Base-by-base conservation (phyloP, 1,140 invertebrate genomes). In the Procambarus virginalis region DNA sequence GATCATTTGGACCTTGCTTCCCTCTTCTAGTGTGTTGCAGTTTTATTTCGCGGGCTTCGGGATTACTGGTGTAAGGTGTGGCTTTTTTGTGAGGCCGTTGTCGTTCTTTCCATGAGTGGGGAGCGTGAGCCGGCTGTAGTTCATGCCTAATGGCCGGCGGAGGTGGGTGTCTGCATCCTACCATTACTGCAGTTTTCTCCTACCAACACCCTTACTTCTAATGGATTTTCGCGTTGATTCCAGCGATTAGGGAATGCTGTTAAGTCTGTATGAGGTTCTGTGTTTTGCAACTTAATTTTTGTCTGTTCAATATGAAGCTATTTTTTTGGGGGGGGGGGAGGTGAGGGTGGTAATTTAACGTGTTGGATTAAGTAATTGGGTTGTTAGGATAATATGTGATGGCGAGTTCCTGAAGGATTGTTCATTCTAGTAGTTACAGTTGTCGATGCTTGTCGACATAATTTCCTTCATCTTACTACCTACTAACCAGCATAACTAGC, bases 321-420 rank as follows among this genome's bases (percentile, higher is more conserved):
- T 55, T 55, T 9, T 9, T 55, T 9, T 55, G 51, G 6, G 6
- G 51, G 12, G 12, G 6, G 6, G 2, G 51, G 51, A 1, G 51
- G 51, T 89, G 87, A 60, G 78, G 20, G 81, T 84, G 87, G 84
- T 78, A 84, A 89, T 89, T 89, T 89, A 68, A 51, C 58, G 49
- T 70, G 81, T 68, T 84, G 87, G 84, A 89, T 70, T 79, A 81
- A 48, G 87, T 78, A 75, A 89, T 76, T 89, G 70, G 64, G 22
- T 60, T 12, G 76, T 78, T 22, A 4, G 68, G 68, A n/a, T n/a
- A n/a, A n/a, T n/a, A n/a, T n/a, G n/a, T n/a, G n/a, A n/a, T n/a
- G n/a, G n/a, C n/a, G n/a, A n/a, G n/a, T n/a, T n/a, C n/a, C n/a
- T n/a, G n/a, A n/a, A n/a, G n/a, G n/a, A n/a, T n/a, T n/a, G n/a